phyloP scores from a whole-genome alignment of 2,113 vertebrate genomes.

The Corydoras maculifer region DNA sequence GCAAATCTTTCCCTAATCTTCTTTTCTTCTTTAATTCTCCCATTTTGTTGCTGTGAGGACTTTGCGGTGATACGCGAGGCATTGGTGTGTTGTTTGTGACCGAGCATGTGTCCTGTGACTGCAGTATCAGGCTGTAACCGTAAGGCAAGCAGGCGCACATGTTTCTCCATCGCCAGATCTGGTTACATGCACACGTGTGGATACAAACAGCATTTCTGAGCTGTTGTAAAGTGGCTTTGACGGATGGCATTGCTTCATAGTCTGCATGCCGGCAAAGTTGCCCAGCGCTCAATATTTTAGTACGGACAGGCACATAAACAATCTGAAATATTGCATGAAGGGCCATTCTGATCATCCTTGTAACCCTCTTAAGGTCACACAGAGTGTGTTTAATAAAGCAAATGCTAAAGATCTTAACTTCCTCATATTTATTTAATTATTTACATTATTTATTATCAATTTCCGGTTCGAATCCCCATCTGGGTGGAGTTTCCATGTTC shows the following conservation, averaged over 20 bases:
- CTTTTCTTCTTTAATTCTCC: too few relatives aligned
- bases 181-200: conserved; percentile 11
- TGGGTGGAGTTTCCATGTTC: too few relatives aligned
- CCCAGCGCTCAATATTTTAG: conserved; percentile 10
- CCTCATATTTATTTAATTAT: too few relatives aligned
- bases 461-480: too few relatives aligned
- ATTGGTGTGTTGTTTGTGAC: neutral
- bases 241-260: conserved; percentile 23
- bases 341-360: neutral
- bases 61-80: too few relatives aligned
- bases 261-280: conserved; percentile 4
- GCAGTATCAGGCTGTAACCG: conserved; percentile 27
- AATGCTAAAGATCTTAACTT: too few relatives aligned
- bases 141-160: conserved; percentile 38
- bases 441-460: too few relatives aligned
- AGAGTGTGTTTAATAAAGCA: neutral
- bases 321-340: neutral
- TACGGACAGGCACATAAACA: neutral
- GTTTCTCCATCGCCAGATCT: conserved; percentile 6
- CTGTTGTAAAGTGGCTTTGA: conserved; percentile 17
- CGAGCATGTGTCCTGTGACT: conserved; percentile 20
- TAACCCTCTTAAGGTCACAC: neutral
- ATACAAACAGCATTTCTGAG: conserved; percentile 27
- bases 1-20: too few relatives aligned
- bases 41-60: too few relatives aligned